Conservation (phyloP, 23 tunicate species). For the Styela clava region DNA sequence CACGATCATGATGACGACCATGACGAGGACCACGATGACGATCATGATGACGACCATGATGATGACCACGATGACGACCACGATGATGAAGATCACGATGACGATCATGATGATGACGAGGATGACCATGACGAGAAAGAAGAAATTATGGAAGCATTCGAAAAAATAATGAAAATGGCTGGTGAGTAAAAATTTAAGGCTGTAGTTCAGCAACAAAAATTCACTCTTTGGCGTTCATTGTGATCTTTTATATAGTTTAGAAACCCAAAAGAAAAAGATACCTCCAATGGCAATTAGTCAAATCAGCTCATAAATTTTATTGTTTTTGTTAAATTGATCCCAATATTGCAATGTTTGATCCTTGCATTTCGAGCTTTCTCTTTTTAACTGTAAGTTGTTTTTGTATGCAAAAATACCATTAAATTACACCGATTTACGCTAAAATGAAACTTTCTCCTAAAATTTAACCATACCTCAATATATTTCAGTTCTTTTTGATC, state of each 20-base stretch:
- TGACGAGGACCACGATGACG: conserved; percentile 2
- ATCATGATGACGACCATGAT: conserved; percentile 9
- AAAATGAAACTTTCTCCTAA: neutral
- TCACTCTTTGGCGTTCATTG: too few relatives aligned
- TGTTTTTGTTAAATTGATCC: neutral
- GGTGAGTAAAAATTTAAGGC: neutral
- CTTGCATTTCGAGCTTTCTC: neutral
- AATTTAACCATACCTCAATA: neutral
- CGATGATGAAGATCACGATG: conserved; percentile 13
- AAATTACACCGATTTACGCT: neutral
- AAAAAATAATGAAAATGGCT: neutral
- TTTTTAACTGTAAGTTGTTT: neutral
- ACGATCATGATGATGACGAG: neutral
- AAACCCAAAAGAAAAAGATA: too few relatives aligned
- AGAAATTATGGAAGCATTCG: neutral
- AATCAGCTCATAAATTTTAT: too few relatives aligned
- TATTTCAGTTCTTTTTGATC: neutral
- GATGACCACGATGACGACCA: conserved; percentile 22
- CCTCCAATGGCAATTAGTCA: too few relatives aligned
- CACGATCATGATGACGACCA: conserved; percentile 11
- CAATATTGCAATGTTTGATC: neutral
- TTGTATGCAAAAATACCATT: too few relatives aligned
- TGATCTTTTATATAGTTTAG: too few relatives aligned
- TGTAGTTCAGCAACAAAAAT: too few relatives aligned
- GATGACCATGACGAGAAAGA: conserved; percentile 2